Percentiles rank a stretch among this genome's conserved stretches.
phyloP scores from a whole-genome alignment of 2,888 invertebrate species.

The Masnerella sp. region DNA sequence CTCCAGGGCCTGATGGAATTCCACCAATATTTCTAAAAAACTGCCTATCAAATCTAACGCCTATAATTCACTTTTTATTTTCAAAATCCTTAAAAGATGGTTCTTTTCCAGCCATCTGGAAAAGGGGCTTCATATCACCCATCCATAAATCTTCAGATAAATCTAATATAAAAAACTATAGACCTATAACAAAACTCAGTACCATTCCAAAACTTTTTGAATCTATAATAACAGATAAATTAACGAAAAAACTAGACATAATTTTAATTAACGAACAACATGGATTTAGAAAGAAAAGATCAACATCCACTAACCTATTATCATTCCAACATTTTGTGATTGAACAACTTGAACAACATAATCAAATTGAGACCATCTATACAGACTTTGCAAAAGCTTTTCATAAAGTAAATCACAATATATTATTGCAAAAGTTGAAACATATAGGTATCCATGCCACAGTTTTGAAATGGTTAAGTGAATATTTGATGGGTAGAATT shows the following conservation, averaged over 20 bases:
- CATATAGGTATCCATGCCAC: not conserved
- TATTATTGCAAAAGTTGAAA: not conserved
- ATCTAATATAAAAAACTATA: not conserved
- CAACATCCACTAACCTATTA: not conserved
- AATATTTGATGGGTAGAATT: not conserved
- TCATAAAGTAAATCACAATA: not conserved
- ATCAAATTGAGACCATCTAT: not conserved
- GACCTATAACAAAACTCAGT: not conserved
- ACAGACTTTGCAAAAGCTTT: too few species aligned
- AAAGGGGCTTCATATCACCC: not conserved
- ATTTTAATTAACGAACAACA: not conserved
- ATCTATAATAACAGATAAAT: not conserved
- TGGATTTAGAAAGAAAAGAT: too few species aligned
- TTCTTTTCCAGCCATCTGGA: not conserved
- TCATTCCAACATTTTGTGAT: not conserved
- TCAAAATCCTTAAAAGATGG: not conserved
- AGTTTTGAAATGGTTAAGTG: not conserved
- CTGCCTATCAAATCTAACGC: not conserved
- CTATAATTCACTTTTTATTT: not conserved
- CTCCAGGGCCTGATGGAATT: conserved; percentile 8
- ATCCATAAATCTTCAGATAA: not conserved
- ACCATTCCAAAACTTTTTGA: too few species aligned
- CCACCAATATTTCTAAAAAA: not conserved
- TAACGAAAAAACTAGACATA: not conserved
- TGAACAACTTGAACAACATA: not conserved